phyloP scores from a whole-genome alignment of 2,113 vertebrate species.

The Trinectes maculatus region DNA sequence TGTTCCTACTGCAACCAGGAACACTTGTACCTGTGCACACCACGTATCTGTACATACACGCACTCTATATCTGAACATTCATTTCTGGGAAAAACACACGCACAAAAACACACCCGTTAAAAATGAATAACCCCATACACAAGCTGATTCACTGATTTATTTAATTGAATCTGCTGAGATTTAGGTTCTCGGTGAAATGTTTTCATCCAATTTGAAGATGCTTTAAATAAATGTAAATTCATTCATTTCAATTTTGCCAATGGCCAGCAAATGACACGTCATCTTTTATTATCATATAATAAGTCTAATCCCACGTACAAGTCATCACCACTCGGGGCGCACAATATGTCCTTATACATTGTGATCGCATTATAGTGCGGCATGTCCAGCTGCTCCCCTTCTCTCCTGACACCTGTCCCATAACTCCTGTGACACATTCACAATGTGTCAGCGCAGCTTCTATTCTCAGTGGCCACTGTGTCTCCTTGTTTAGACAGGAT shows the following conservation, averaged over 20 bases:
- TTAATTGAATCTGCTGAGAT: too few relatives aligned
- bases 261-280: not conserved
- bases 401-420: constrained; percentile 53
- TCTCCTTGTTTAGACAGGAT: constrained; percentile 55
- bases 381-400: constrained; percentile 66
- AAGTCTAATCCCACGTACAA: not conserved
- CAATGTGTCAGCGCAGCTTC: constrained; percentile 46
- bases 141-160: too few relatives aligned
- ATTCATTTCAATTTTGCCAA: constrained; percentile 1
- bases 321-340: constrained; percentile 8
- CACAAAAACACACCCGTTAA: too few relatives aligned
- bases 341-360: constrained; percentile 22
- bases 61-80: too few relatives aligned
- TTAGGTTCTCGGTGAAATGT: too few relatives aligned
- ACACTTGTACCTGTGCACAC: too few relatives aligned
- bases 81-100: too few relatives aligned
- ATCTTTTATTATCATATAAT: constrained; percentile 9
- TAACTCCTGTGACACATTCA: constrained; percentile 60
- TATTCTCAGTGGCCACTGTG: constrained; percentile 64
- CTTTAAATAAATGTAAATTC: too few relatives aligned
- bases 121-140: too few relatives aligned
- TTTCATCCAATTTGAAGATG: too few relatives aligned
- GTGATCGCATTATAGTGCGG: constrained; percentile 49
- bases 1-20: too few relatives aligned
- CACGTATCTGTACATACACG: too few relatives aligned